A percentile compares a stretch with the other conserved stretches of the same genome.
Evolutionary conservation across 2,113 vertebrate species (phyloP).

Genomic region (Coregonus clupeaformis): DNA sequence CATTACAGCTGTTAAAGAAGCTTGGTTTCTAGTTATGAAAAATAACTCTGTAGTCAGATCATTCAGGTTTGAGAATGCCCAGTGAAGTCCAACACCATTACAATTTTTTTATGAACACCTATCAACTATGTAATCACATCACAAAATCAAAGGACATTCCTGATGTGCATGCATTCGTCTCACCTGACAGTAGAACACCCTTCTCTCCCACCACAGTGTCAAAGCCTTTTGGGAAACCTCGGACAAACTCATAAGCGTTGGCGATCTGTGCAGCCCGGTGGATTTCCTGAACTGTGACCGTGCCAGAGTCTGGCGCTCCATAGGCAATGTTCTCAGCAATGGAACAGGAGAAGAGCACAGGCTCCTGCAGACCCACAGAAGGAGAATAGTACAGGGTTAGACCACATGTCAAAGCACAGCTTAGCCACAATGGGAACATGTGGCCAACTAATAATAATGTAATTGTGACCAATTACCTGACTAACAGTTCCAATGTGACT

Average conservation of each 20-base stretch:
- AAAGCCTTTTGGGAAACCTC: constrained; percentile 86
- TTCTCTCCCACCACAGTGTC: constrained; percentile 95
- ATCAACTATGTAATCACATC: too few species aligned
- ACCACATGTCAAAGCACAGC: too few species aligned
- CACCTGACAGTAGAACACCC: constrained; percentile 93
- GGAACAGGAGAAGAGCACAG: constrained; percentile 93
- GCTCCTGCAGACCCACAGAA: constrained; percentile 76
- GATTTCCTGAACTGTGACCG: constrained; percentile 81
- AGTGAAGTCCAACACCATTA: too few species aligned
- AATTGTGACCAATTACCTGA: constrained; percentile 79
- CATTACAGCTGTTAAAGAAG: background rate
- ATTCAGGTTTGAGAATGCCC: too few species aligned
- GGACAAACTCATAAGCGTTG: constrained; percentile 87
- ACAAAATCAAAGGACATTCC: too few species aligned
- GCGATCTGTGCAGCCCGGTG: constrained; percentile 83
- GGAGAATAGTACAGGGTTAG: background rate
- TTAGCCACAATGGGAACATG: background rate
- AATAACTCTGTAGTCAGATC: too few species aligned
- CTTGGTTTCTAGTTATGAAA: too few species aligned
- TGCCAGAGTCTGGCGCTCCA: constrained; percentile 79
- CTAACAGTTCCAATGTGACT: constrained; percentile 92
- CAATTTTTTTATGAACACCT: too few species aligned
- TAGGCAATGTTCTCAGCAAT: constrained; percentile 97
- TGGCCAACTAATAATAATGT: background rate
- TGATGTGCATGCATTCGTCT: background rate